These are phyloP conservation scores for Danionella cerebrum DNA, from an alignment of 2,113 vertebrate genomes.

Conservation along the genomic window DNA sequence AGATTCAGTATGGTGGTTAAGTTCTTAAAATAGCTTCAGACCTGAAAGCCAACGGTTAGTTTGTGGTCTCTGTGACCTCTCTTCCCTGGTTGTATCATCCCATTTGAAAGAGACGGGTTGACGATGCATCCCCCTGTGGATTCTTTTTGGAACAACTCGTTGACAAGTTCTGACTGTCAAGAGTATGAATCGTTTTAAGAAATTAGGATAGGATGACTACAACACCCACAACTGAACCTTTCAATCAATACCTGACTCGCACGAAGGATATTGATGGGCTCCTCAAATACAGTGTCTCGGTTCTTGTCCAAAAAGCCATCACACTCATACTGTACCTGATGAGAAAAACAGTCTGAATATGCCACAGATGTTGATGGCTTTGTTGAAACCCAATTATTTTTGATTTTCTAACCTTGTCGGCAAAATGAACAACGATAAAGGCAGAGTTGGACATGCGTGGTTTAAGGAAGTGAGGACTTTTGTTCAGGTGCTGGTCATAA, in stretches of 20 bases:
- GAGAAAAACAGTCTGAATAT: background rate
- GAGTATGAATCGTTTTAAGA: background rate
- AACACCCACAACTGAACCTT: background rate
- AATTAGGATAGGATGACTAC: background rate
- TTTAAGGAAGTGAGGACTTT: conserved; percentile 64
- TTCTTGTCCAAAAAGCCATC: conserved; percentile 71
- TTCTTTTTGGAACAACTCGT: conserved; percentile 65
- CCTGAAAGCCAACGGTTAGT: conserved; percentile 69
- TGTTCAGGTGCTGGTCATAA: conserved; percentile 59
- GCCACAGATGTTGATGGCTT: background rate
- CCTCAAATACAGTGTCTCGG: conserved; percentile 66
- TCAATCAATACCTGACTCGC: conserved; percentile 66
- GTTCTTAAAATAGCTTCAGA: no score
- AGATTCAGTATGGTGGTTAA: background rate
- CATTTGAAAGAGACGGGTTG: conserved; percentile 37
- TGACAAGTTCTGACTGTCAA: conserved; percentile 61
- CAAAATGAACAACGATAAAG: conserved; percentile 69
- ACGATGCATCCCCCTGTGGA: background rate
- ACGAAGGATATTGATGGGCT: conserved; percentile 71
- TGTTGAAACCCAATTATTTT: background rate
- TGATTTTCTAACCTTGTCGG: conserved; percentile 57
- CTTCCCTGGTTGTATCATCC: conserved; percentile 46
- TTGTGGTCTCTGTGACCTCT: conserved; percentile 60
- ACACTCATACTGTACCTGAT: conserved; percentile 70
- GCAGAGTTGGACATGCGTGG: conserved; percentile 61